A percentile compares a stretch with the other conserved stretches of the same genome.
phyloP scores from a whole-genome alignment of 2,113 vertebrate genomes.

The Psettodes erumei region DNA sequence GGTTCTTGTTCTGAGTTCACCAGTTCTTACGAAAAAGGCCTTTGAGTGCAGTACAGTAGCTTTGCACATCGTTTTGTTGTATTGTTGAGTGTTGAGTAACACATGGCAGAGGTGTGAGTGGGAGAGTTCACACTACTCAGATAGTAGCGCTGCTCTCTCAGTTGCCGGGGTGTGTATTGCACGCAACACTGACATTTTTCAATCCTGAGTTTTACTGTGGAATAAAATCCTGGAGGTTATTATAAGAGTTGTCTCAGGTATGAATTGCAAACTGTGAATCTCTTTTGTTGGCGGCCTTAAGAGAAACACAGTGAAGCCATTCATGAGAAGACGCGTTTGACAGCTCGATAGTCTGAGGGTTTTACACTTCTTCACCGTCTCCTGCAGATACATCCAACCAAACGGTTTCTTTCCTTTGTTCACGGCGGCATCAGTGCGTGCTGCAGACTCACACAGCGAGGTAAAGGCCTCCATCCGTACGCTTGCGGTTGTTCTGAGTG shows the following conservation, averaged over 20 bases:
- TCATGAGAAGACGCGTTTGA: neutral
- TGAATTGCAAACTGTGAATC: neutral
- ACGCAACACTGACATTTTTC: neutral
- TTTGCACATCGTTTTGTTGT: conserved; percentile 30
- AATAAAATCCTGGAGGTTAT: too few relatives aligned
- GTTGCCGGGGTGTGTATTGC: conserved; percentile 22
- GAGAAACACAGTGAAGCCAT: neutral
- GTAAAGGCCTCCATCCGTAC: conserved; percentile 36
- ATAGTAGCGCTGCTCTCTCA: conserved; percentile 34
- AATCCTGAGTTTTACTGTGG: neutral
- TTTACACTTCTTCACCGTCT: neutral
- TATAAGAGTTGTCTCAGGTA: neutral
- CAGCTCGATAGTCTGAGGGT: neutral
- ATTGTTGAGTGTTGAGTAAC: conserved; percentile 64
- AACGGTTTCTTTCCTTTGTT: too few relatives aligned
- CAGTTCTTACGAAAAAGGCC: neutral
- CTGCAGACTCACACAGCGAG: conserved; percentile 11
- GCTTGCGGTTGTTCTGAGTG: conserved; percentile 50
- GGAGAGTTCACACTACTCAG: conserved; percentile 50
- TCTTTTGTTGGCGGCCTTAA: neutral
- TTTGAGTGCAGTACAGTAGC: conserved; percentile 23
- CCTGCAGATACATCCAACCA: conserved; percentile 2
- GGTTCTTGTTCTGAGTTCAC: too few relatives aligned
- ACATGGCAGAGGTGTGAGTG: conserved; percentile 74
- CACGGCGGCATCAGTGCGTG: too few relatives aligned